Conservation (phyloP, 2,797 vertebrate genomes). For the Knipowitschia caucasica region DNA sequence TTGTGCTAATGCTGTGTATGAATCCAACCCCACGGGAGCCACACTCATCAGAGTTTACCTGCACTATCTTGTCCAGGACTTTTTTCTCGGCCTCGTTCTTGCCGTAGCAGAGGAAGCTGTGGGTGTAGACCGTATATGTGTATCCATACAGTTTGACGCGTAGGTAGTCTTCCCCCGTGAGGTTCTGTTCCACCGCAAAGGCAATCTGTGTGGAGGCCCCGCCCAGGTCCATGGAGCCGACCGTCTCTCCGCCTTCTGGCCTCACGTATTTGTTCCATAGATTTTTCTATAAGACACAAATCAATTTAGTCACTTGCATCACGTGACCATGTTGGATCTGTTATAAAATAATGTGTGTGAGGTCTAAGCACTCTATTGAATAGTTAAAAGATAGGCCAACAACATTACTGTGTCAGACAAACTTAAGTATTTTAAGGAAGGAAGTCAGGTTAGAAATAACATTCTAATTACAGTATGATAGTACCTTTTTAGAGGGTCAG, state of each 20-base stretch:
- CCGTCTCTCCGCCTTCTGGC: slow-evolving; percentile 77
- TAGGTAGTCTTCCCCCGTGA: slow-evolving; percentile 51
- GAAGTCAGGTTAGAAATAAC: no score
- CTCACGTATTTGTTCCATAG: slow-evolving; percentile 81
- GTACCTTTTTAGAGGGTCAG: no score
- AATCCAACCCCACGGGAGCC: not conserved
- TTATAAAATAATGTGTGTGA: no score
- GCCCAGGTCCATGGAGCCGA: slow-evolving; percentile 90
- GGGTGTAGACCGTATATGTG: slow-evolving; percentile 86
- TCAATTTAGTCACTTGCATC: not conserved
- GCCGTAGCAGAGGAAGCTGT: slow-evolving; percentile 94
- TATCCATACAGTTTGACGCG: slow-evolving; percentile 84
- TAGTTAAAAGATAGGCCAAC: no score
- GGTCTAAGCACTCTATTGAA: no score
- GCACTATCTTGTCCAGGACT: slow-evolving; percentile 76
- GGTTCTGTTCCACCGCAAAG: slow-evolving; percentile 69
- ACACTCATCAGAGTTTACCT: slow-evolving; percentile 67
- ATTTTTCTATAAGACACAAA: slow-evolving; percentile 73
- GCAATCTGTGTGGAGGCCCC: slow-evolving; percentile 96
- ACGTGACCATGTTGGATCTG: no score
- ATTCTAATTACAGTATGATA: no score
- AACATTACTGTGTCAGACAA: no score
- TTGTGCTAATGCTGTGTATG: slow-evolving; percentile 1
- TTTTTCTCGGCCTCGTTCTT: slow-evolving; percentile 88
- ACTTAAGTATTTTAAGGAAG: no score